Percentiles rank a stretch among this genome's conserved stretches.
Evolutionary conservation across 2,113 vertebrate species (phyloP).

Genomic region (Eulemur macaco): DNA sequence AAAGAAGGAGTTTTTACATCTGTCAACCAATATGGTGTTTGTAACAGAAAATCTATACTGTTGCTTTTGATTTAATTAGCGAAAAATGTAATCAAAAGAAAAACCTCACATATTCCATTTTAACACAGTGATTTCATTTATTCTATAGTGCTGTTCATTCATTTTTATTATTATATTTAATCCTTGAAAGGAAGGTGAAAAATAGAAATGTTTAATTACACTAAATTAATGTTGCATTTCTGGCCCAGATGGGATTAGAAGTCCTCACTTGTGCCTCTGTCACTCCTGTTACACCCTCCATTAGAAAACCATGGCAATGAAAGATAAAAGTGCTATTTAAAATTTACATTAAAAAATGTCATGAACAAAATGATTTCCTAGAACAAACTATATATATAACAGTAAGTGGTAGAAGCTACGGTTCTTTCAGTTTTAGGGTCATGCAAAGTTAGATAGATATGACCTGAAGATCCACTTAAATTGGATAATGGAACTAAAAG

Average conservation of each 20-base stretch:
- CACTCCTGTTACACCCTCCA: background rate
- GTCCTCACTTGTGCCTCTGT: background rate
- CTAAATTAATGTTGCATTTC: background rate
- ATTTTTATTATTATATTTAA: background rate
- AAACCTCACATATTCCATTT: background rate
- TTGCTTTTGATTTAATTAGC: background rate
- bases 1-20: conserved; percentile 5
- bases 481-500: background rate
- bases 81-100: background rate
- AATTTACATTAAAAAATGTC: background rate
- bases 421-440: background rate
- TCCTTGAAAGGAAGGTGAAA: background rate
- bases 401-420: background rate
- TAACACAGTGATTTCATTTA: background rate
- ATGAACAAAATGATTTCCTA: background rate
- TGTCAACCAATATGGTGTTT: conserved; percentile 1
- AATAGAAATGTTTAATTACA: background rate
- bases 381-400: background rate
- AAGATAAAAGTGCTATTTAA: background rate
- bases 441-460: background rate
- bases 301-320: background rate
- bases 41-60: background rate
- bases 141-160: background rate
- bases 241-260: background rate
- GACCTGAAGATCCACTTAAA: background rate